A percentile compares a stretch with the other conserved stretches of the same genome.
These are phyloP conservation scores for Alosa alosa DNA, from an alignment of 2,113 vertebrate species.

Conservation along the genomic window DNA sequence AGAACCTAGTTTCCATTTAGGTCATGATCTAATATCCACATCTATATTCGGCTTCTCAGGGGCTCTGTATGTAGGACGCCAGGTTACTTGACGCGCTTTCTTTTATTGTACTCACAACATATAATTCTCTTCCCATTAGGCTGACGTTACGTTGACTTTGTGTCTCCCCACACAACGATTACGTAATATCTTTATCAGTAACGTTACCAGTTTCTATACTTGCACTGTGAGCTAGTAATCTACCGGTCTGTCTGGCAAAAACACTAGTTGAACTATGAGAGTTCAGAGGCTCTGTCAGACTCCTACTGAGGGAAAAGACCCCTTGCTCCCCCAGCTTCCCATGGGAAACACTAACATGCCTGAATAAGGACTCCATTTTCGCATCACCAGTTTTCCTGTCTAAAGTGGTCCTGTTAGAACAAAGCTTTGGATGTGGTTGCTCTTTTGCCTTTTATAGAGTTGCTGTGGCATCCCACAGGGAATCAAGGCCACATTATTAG, in stretches of 20 bases:
- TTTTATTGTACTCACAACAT: neutral
- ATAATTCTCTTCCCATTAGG: neutral
- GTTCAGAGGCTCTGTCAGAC: neutral
- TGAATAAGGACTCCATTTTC: constrained; percentile 60
- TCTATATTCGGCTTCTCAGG: neutral
- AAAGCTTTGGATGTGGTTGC: neutral
- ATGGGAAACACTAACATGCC: neutral
- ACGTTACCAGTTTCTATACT: neutral
- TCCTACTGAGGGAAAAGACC: neutral
- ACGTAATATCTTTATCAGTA: neutral
- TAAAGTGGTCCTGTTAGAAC: neutral
- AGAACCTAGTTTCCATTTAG: neutral
- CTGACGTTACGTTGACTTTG: neutral
- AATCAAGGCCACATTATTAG: constrained; percentile 47
- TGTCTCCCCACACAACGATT: neutral
- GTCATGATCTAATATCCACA: constrained; percentile 2
- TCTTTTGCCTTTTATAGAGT: constrained; percentile 69
- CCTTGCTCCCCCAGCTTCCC: neutral
- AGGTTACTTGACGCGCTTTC: constrained; percentile 9
- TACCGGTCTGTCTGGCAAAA: neutral
- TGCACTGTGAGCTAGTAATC: neutral
- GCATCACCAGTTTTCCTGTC: constrained; percentile 53
- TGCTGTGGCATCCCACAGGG: constrained; percentile 49
- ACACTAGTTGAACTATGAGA: neutral
- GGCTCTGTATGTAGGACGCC: constrained; percentile 1